phyloP scores from a whole-genome alignment of 1,140 invertebrate genomes.

The Drosophila saltans region DNA sequence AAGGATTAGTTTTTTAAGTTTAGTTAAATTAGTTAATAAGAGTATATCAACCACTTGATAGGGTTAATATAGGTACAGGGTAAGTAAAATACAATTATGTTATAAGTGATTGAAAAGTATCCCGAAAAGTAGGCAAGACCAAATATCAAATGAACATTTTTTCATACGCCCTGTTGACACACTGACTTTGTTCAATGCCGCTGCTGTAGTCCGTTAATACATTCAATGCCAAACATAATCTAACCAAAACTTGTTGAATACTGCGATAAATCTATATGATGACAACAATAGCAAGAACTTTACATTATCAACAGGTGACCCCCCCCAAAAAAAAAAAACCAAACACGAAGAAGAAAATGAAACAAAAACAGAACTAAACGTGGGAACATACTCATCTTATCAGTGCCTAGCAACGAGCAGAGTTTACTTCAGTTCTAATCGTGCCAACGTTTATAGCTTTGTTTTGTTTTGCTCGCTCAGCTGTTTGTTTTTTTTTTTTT shows the following conservation, averaged over 20 bases:
- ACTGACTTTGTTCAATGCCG: background rate
- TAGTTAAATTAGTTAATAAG: too few relatives aligned
- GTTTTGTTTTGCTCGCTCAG: background rate
- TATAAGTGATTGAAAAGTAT: background rate
- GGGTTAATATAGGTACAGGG: too few relatives aligned
- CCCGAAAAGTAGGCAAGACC: slow-evolving; percentile 48
- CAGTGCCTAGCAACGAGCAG: slow-evolving; percentile 40
- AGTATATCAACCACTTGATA: too few relatives aligned
- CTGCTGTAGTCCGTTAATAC: slow-evolving; percentile 11
- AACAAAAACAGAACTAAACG: background rate
- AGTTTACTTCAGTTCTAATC: background rate
- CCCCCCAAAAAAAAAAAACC: slow-evolving; percentile 17
- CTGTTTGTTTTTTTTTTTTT: too few relatives aligned
- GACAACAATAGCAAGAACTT: slow-evolving; percentile 11
- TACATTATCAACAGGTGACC: slow-evolving; percentile 33
- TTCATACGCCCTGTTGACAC: slow-evolving; percentile 41
- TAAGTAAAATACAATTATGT: too few relatives aligned
- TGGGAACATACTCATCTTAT: slow-evolving; percentile 22
- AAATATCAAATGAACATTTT: slow-evolving; percentile 15
- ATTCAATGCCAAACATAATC: slow-evolving; percentile 32
- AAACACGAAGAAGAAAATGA: background rate
- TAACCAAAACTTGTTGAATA: slow-evolving; percentile 10
- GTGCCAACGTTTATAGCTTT: background rate
- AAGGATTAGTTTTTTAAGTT: too few relatives aligned
- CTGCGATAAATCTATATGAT: slow-evolving; percentile 18